Evolutionary conservation across 2,888 invertebrate genomes (phyloP).

Genomic region (Magallana nippona): DNA sequence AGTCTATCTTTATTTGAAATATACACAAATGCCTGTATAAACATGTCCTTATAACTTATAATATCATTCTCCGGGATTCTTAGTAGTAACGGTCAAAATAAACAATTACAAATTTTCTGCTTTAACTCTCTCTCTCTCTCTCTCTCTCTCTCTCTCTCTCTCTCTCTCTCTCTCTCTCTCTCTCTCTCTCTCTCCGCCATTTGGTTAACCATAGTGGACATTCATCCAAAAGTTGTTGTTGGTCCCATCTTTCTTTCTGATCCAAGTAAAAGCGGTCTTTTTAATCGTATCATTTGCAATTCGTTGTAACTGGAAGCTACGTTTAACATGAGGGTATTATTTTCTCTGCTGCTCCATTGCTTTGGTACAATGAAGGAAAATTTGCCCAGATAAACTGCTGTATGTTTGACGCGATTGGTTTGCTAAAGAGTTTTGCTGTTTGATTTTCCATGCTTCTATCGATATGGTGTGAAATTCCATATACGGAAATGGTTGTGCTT

Average conservation of each 20-base stretch:
- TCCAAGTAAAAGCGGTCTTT: not conserved
- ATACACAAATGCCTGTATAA: too few relatives aligned
- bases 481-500: not conserved
- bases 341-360: not conserved
- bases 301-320: constrained; percentile 1
- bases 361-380: not conserved
- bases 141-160: too few relatives aligned
- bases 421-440: not conserved
- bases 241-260: not conserved
- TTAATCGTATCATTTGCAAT: not conserved
- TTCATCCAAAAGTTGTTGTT: not conserved
- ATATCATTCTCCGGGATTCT: too few relatives aligned
- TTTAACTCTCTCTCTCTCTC: too few relatives aligned
- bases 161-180: too few relatives aligned
- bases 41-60: too few relatives aligned
- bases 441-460: not conserved
- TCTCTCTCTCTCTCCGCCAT: not conserved
- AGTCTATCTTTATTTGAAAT: too few relatives aligned
- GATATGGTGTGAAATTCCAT: constrained; percentile 27
- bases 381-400: not conserved
- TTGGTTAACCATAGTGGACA: not conserved
- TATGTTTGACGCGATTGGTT: not conserved
- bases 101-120: too few relatives aligned
- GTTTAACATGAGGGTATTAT: not conserved
- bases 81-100: too few relatives aligned